phyloP scores from a whole-genome alignment of 2,113 vertebrate genomes.

The Daboia siamensis region DNA sequence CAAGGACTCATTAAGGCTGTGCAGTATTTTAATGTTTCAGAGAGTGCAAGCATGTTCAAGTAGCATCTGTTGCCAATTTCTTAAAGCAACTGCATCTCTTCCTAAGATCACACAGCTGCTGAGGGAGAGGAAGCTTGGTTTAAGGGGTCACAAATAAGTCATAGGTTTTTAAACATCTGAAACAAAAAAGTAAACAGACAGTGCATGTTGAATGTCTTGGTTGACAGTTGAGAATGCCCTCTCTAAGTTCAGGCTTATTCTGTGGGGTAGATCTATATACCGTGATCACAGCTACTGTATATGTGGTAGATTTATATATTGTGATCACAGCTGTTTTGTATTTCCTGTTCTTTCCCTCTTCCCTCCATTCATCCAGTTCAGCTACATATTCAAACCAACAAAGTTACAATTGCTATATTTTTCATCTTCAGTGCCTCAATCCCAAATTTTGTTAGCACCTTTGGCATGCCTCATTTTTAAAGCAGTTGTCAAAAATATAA shows the following conservation, averaged over 20 bases:
- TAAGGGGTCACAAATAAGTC: background rate
- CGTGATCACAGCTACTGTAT: background rate
- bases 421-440: constrained; percentile 10
- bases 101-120: background rate
- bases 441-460: background rate
- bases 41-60: background rate
- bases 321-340: no score
- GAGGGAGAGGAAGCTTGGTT: background rate
- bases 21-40: background rate
- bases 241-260: background rate
- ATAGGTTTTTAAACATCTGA: background rate
- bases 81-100: background rate
- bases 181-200: background rate
- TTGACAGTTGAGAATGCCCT: background rate
- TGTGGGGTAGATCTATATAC: background rate
- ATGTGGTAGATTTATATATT: background rate
- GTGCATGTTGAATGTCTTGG: background rate
- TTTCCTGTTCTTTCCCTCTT: background rate
- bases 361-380: background rate
- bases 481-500: background rate
- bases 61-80: background rate
- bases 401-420: background rate
- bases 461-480: constrained; percentile 16
- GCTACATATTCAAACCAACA: background rate
- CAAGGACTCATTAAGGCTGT: background rate